phyloP scores from a whole-genome alignment of 2,797 vertebrate genomes.

The Chromobotia macracanthus region DNA sequence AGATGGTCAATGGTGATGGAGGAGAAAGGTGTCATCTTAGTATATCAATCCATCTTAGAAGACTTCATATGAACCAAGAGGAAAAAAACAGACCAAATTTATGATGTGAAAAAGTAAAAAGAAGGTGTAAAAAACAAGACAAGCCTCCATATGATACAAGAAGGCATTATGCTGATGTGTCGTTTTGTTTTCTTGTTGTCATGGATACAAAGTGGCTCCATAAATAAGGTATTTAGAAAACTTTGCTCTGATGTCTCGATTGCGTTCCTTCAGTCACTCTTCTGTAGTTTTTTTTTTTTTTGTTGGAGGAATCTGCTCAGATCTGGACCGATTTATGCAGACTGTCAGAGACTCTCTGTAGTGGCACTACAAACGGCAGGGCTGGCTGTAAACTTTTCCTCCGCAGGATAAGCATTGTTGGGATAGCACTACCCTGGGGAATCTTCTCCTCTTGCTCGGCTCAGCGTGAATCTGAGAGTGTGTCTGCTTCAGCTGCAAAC shows the following conservation, averaged over 20 bases:
- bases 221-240: constrained; percentile 72
- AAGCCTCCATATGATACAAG: constrained; percentile 45
- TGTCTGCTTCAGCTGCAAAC: constrained; percentile 64
- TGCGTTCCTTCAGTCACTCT: constrained; percentile 62
- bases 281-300: constrained; percentile 73
- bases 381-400: constrained; percentile 79
- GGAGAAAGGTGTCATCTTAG: constrained; percentile 18
- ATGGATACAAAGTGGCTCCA: constrained; percentile 69
- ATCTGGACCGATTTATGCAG: constrained; percentile 78
- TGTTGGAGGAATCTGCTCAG: constrained; percentile 75
- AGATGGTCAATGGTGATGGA: constrained; percentile 22
- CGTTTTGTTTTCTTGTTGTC: constrained; percentile 64
- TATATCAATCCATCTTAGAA: constrained; percentile 26
- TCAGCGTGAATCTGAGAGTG: constrained; percentile 65
- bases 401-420: constrained; percentile 71
- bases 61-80: constrained; percentile 20
- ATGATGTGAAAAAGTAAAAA: constrained; percentile 25
- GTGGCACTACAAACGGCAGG: constrained; percentile 78
- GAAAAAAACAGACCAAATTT: constrained; percentile 14
- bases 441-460: constrained; percentile 62
- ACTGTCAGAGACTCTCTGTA: constrained; percentile 78
- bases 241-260: constrained; percentile 73
- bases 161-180: constrained; percentile 56
- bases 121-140: constrained; percentile 43
- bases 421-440: constrained; percentile 76